phyloP scores from a whole-genome alignment of 2,113 vertebrate species.

The Dicentrarchus labrax region DNA sequence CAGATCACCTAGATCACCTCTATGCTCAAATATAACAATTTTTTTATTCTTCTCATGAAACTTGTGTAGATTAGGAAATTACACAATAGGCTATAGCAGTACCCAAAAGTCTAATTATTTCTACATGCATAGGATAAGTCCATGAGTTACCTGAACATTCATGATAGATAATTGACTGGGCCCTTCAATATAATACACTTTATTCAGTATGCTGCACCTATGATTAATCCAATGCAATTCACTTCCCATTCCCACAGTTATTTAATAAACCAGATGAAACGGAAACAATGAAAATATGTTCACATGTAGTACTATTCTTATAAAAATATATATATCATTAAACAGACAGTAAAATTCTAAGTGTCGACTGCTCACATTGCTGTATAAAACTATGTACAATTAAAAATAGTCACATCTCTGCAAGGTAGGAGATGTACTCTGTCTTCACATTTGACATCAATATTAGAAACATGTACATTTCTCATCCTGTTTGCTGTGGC shows the following conservation, averaged over 20 bases:
- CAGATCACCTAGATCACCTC: constrained; percentile 7
- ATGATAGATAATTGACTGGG: neutral
- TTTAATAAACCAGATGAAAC: neutral
- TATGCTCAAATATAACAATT: neutral
- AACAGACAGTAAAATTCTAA: neutral
- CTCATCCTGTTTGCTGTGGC: constrained; percentile 22
- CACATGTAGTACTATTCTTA: neutral
- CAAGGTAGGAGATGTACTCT: neutral
- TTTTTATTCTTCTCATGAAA: neutral
- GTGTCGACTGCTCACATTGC: no score
- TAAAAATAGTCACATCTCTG: neutral
- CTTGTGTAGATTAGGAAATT: neutral
- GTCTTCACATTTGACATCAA: constrained; percentile 12
- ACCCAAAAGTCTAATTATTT: neutral
- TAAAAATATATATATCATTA: neutral
- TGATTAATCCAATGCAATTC: neutral
- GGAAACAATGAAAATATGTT: neutral
- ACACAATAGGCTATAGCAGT: neutral
- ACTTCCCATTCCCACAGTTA: neutral
- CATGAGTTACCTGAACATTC: neutral
- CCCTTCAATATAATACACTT: neutral
- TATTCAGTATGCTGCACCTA: neutral
- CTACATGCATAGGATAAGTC: neutral
- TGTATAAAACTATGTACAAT: neutral
- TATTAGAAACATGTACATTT: constrained; percentile 21